Evolutionary conservation across 2,888 invertebrate genomes (phyloP).

Genomic region (Parnassius glacialis): DNA sequence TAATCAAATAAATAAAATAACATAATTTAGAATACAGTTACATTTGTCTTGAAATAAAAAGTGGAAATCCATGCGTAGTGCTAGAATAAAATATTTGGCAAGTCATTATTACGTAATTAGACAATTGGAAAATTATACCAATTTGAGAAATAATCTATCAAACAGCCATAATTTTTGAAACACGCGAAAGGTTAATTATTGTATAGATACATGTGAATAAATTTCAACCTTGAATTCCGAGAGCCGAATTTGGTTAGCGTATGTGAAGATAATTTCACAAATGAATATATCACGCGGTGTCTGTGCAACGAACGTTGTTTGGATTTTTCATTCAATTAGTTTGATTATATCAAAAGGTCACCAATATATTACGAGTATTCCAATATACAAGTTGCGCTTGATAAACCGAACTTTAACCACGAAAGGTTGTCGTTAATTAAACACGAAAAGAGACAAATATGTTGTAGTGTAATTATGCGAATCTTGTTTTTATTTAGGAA

Average conservation of each 20-base stretch:
- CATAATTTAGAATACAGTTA: no score
- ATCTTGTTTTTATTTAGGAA: no score
- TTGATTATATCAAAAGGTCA: background rate
- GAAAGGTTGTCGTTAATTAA: no score
- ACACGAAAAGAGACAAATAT: no score
- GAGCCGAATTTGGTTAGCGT: slow-evolving; percentile 40
- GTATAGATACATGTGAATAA: slow-evolving; percentile 32
- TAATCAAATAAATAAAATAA: no score
- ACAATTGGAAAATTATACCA: slow-evolving; percentile 4
- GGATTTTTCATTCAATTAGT: slow-evolving; percentile 1
- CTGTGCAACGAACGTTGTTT: background rate
- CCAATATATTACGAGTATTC: no score
- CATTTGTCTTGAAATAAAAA: no score
- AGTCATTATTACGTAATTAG: slow-evolving; percentile 16
- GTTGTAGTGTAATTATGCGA: no score
- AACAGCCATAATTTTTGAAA: slow-evolving; percentile 28
- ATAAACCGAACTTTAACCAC: no score
- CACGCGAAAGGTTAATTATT: slow-evolving; percentile 30
- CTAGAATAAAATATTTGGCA: background rate
- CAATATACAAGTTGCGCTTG: no score
- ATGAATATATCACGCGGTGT: slow-evolving; percentile 40
- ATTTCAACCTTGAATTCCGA: slow-evolving; percentile 40
- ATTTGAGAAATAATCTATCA: slow-evolving; percentile 17
- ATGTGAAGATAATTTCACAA: slow-evolving; percentile 35
- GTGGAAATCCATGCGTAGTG: no score